Base-by-base conservation (phyloP, 2,113 vertebrate genomes). In the Aramus guarauna region DNA sequence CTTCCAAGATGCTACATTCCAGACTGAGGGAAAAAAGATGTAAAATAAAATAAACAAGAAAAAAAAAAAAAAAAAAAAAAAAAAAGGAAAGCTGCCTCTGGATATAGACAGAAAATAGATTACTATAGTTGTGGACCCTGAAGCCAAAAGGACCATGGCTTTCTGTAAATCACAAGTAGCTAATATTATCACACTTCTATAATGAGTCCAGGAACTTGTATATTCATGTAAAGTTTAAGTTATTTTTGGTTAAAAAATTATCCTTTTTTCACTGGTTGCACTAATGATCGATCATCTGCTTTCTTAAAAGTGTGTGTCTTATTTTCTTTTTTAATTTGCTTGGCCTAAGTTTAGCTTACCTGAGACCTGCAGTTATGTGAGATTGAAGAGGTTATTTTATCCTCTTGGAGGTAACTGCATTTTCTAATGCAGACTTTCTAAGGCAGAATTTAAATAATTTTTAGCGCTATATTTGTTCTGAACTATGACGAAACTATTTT, bases 1-100 rank as follows among this genome's bases (percentile, higher is more conserved):
- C 4, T 73, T 88, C 29, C 50, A 77, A 52, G n/a, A 66, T 19
- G 23, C 67, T 58, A 41, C 47, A 15, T 62, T 59, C 11, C 12
- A 84, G 5, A 52, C 0, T 17, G 29, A 62, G 2, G 6, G 5
- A 2, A 22, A 76, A 75, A 69, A 37, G 1, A 15, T 11, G 8
- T 13, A 64, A 85, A 41, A 30, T 13, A 60, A 82, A 69, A 53
- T 50, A 22, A 71, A 43, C 2, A 53, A 29, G 5, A 47, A 47
- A 20, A 20, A 47, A 47, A 30, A 4, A 11, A 81, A 47, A 30
- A 34, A 21, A 19, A 10, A 50, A 18, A 48, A 30, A 60, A 19
- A 47, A 59, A 27, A n/a, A n/a, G n/a, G n/a, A 21, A 11, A 4
- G 5, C 7, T 60, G 2, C 5, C 3, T 80, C 26, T 77, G 7